Evolutionary conservation across 2,888 invertebrate genomes (phyloP).

Genomic region (Crocallis elinguaria): DNA sequence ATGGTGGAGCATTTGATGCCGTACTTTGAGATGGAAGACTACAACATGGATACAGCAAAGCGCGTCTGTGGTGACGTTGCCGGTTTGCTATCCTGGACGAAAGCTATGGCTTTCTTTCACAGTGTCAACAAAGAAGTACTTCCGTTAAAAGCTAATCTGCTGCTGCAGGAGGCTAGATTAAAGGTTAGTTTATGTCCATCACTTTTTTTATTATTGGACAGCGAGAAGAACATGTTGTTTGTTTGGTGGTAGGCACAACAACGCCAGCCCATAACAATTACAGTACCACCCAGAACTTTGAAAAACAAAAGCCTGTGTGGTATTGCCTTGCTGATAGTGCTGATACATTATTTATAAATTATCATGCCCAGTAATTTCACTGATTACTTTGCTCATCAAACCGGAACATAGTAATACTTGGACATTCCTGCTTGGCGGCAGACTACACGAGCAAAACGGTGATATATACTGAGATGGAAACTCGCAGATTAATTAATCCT

Average conservation of each 20-base stretch:
- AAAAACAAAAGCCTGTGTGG: too few species aligned
- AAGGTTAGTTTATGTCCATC: slow-evolving; percentile 84
- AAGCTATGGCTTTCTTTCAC: slow-evolving; percentile 97
- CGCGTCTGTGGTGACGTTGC: slow-evolving; percentile 98
- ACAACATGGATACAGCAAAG: slow-evolving; percentile 98
- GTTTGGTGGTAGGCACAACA: neutral
- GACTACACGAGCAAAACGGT: too few species aligned
- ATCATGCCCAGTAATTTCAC: too few species aligned
- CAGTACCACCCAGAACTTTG: too few species aligned
- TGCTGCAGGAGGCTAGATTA: slow-evolving; percentile 94
- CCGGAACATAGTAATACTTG: too few species aligned
- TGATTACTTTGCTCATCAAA: too few species aligned
- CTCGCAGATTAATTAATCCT: too few species aligned
- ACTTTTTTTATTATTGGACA: neutral
- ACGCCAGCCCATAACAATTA: too few species aligned
- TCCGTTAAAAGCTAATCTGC: slow-evolving; percentile 96
- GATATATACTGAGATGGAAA: too few species aligned
- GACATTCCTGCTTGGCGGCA: too few species aligned
- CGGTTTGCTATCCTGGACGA: slow-evolving; percentile 97
- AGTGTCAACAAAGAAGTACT: slow-evolving; percentile 98
- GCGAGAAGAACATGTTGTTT: neutral
- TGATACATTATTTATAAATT: too few species aligned
- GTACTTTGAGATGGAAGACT: slow-evolving; percentile 98
- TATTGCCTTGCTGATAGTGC: too few species aligned
- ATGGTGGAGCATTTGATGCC: slow-evolving; percentile 97